phyloP scores from a whole-genome alignment of 2,113 vertebrate species.

The Bettongia penicillata region DNA sequence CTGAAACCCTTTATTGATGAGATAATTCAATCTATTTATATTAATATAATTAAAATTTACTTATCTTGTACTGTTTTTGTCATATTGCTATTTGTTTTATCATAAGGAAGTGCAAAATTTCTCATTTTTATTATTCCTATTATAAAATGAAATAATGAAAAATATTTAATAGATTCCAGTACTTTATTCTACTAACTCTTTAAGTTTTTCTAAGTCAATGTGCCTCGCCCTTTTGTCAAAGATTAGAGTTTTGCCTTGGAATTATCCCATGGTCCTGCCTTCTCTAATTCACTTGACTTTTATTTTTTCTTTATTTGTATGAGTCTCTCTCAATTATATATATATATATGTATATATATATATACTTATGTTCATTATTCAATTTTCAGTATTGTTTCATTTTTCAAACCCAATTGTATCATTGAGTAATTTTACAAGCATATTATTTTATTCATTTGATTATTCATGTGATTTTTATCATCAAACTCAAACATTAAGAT shows the following conservation, averaged over 20 bases:
- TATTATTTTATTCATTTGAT: neutral
- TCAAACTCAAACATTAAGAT: neutral
- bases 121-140: neutral
- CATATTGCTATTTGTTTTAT: neutral
- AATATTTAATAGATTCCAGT: neutral
- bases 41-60: neutral
- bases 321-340: neutral
- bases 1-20: neutral
- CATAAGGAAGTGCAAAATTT: neutral
- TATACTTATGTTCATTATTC: neutral
- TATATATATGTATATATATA: neutral
- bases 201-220: neutral
- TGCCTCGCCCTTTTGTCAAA: neutral
- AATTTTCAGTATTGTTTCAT: neutral
- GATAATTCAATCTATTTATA: neutral
- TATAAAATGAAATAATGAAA: neutral
- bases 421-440: neutral
- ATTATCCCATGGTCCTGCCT: neutral
- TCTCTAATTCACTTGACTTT: neutral
- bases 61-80: neutral
- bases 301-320: neutral
- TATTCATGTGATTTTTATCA: neutral
- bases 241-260: neutral
- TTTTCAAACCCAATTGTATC: neutral
- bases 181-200: neutral